A percentile compares a stretch with the other conserved stretches of the same genome.
phyloP scores from a whole-genome alignment of 2,797 vertebrate genomes.

The Cryptoblepharus egeriae region DNA sequence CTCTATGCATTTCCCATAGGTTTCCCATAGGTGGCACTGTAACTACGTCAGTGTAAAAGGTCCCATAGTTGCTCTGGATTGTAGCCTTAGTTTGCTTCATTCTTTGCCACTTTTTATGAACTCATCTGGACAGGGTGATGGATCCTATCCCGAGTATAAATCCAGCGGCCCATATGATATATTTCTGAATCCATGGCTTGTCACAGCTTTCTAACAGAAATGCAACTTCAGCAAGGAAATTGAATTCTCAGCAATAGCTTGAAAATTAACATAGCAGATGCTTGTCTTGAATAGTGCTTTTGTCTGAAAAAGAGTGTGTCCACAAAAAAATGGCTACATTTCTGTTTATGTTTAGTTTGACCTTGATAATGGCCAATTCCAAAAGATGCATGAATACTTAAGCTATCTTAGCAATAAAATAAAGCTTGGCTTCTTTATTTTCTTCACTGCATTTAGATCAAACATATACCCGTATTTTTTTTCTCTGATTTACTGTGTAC shows the following conservation, averaged over 20 bases:
- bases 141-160: conserved; percentile 42
- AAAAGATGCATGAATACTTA: conserved; percentile 39
- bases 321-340: conserved; percentile 18
- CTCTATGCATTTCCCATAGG: too few species aligned
- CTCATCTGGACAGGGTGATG: conserved; percentile 60
- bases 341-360: conserved; percentile 13
- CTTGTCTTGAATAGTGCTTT: conserved; percentile 31
- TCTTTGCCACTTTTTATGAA: conserved; percentile 43
- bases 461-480: conserved; percentile 61
- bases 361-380: conserved; percentile 29
- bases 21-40: too few species aligned
- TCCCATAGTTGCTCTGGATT: too few species aligned
- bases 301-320: conserved; percentile 39
- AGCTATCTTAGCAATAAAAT: conserved; percentile 36
- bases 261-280: conserved; percentile 69
- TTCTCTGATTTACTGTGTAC: conserved; percentile 64
- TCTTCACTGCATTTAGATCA: conserved; percentile 35
- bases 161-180: conserved; percentile 52
- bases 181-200: conserved; percentile 60
- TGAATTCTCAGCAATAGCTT: conserved; percentile 50
- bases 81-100: conserved; percentile 22
- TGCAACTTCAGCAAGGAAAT: conserved; percentile 58
- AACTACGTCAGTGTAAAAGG: too few species aligned
- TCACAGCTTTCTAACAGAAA: conserved; percentile 45
- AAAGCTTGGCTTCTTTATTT: background rate